These are phyloP conservation scores for Gasterosteus nipponicus DNA, from an alignment of 2,113 vertebrate genomes.

Conservation along the genomic window DNA sequence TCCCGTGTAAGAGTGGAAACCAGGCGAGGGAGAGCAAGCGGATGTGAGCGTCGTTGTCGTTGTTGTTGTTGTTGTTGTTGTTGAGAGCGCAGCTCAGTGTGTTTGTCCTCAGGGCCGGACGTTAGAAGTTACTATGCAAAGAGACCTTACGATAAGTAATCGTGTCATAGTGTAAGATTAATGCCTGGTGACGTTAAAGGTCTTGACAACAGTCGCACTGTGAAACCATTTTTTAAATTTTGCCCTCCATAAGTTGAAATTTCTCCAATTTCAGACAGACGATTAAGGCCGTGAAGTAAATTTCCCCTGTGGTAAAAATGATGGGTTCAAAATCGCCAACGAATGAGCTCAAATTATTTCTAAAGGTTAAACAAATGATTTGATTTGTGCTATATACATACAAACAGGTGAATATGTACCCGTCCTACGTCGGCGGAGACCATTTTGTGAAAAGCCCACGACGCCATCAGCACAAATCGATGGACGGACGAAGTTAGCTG, in stretches of 20 bases:
- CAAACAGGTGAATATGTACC: not conserved
- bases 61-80: too few species aligned
- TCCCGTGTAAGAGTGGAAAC: conserved; percentile 40
- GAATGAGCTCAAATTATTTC: not conserved
- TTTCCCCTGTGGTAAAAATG: not conserved
- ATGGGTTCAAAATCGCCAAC: not conserved
- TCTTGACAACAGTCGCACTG: too few species aligned
- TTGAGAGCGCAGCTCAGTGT: conserved; percentile 59
- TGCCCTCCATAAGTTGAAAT: too few species aligned
- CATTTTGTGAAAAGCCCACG: not conserved
- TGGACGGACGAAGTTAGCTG: not conserved
- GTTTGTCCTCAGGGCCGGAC: conserved; percentile 73
- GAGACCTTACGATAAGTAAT: not conserved
- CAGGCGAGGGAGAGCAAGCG: conserved; percentile 44
- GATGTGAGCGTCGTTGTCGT: conserved; percentile 47
- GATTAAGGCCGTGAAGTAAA: not conserved
- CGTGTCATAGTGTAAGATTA: conserved; percentile 7
- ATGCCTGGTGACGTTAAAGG: not conserved
- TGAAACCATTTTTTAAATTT: too few species aligned
- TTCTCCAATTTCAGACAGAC: not conserved
- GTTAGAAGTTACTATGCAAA: conserved; percentile 13
- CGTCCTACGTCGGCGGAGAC: not conserved
- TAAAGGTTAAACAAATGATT: too few species aligned
- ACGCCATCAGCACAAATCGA: not conserved
- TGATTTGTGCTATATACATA: not conserved